Evolutionary conservation across 2,888 invertebrate genomes (phyloP), one percentile per base, ranked within the genome.

Genomic region (Drosophila hamatofila): DNA sequence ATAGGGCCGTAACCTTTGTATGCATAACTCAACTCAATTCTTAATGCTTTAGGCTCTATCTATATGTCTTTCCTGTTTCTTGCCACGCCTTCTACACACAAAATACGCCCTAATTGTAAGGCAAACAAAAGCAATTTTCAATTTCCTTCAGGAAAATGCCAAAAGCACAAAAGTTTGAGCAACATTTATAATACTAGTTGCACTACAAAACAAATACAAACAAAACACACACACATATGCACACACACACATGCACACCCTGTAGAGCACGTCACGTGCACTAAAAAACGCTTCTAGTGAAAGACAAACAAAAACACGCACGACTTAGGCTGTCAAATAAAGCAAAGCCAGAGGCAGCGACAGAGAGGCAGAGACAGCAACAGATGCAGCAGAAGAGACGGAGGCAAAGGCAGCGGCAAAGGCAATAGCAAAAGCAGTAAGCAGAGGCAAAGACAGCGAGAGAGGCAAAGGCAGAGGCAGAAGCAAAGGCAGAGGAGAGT

Each of bases 231-330:
- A 59, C 44, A 55, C 25, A 60, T 18, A 39, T 16, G 35, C 23
- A 63, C 39, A 46, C 25, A 60, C 18, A 35, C n/a, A 41, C 18
- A 46, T 35, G 35, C 39, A 63, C 37, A 58, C 25, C 39, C 58
- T 7, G 46, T 3, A 18, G 33, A 41, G 78, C 67, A 76, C 75
- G 75, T 78, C 74, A 74, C 42, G 57, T 49, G 48, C 51, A 52
- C 67, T 46, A 49, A 67, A 33, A 33, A 46, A 57, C 57, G 23
- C 46, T 41, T 67, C n/a, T 12, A 54, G 55, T 37, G 74, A 60
- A 65, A 69, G 39, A 67, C 74, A 81, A 77, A 78, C 69, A 72
- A 76, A 79, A 77, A 67, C 78, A 78, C 81, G 78, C 78, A 80
- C 78, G 78, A 76, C 80, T 77, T 77, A 63, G 59, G 49, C 66